Percentiles rank a stretch among this genome's conserved stretches.
These are phyloP conservation scores for Drosophila cognata DNA, from an alignment of 2,888 invertebrate genomes.

Conservation along the genomic window DNA sequence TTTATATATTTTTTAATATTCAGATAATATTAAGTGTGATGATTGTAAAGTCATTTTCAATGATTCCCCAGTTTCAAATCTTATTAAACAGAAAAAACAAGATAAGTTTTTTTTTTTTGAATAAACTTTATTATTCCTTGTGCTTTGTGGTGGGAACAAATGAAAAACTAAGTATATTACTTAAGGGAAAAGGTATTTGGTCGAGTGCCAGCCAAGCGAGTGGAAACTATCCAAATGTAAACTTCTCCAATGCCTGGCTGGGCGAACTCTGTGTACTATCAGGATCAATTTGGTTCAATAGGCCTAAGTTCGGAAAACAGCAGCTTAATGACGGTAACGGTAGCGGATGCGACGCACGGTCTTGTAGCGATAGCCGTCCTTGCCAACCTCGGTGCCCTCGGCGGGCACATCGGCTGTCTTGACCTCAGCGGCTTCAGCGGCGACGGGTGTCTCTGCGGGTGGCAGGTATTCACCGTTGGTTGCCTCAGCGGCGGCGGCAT, in stretches of 20 bases:
- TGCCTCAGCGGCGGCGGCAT: constrained; percentile 55
- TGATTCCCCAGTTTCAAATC: background rate
- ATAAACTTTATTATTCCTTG: constrained; percentile 75
- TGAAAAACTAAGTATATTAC: constrained; percentile 29
- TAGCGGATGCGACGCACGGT: constrained; percentile 81
- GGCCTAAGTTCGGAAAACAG: constrained; percentile 45
- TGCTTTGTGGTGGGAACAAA: constrained; percentile 53
- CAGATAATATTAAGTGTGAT: background rate
- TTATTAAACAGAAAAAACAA: background rate
- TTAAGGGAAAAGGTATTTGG: constrained; percentile 26
- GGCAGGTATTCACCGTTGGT: constrained; percentile 79
- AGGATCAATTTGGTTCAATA: constrained; percentile 81
- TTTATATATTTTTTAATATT: background rate
- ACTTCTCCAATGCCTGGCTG: constrained; percentile 18
- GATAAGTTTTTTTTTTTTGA: constrained; percentile 28
- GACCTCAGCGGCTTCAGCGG: constrained; percentile 46
- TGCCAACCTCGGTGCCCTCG: constrained; percentile 79
- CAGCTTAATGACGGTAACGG: constrained; percentile 79
- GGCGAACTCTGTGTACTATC: constrained; percentile 62
- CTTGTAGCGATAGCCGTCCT: constrained; percentile 83
- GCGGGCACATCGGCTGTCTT: constrained; percentile 48
- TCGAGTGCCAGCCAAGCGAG: constrained; percentile 18
- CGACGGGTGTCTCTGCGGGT: constrained; percentile 62
- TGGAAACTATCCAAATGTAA: constrained; percentile 19
- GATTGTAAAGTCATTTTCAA: background rate